These are phyloP conservation scores for Decapterus maruadsi DNA, from an alignment of 2,797 vertebrate species.

Conservation along the genomic window DNA sequence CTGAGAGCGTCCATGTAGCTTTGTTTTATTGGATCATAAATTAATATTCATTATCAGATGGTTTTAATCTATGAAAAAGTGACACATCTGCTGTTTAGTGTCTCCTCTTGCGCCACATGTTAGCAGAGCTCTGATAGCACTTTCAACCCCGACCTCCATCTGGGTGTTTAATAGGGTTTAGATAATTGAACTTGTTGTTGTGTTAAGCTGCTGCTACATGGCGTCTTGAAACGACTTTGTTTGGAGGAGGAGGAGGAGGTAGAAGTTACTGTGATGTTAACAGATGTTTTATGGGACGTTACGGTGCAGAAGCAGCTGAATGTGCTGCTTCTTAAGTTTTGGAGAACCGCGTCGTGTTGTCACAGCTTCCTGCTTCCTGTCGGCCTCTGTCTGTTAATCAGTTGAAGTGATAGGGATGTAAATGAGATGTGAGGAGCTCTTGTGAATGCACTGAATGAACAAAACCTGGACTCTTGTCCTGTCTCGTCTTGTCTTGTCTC, in stretches of 20 bases:
- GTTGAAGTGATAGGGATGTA: background rate
- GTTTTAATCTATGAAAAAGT: background rate
- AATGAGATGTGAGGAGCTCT: background rate
- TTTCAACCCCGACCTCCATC: conserved; percentile 14
- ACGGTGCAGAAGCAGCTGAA: background rate
- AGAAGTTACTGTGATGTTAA: background rate
- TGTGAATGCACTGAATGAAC: background rate
- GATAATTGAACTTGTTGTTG: conserved; percentile 61
- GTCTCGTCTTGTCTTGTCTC: background rate
- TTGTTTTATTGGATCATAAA: background rate
- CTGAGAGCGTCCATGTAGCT: no score
- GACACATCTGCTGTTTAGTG: conserved; percentile 9
- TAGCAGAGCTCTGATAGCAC: conserved; percentile 32
- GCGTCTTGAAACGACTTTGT: conserved; percentile 25
- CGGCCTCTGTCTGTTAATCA: background rate
- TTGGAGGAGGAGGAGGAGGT: conserved; percentile 4
- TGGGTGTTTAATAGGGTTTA: conserved; percentile 48
- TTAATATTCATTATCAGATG: background rate
- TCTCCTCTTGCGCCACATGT: conserved; percentile 18
- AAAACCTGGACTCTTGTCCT: background rate
- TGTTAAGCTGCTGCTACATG: conserved; percentile 35
- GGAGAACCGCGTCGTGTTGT: background rate
- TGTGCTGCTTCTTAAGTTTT: background rate
- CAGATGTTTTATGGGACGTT: conserved; percentile 28
- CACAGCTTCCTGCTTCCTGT: background rate